Evolutionary conservation across 2,113 vertebrate species (phyloP), one percentile per base, ranked within the genome.

Genomic region (Toxotes jaculatrix): DNA sequence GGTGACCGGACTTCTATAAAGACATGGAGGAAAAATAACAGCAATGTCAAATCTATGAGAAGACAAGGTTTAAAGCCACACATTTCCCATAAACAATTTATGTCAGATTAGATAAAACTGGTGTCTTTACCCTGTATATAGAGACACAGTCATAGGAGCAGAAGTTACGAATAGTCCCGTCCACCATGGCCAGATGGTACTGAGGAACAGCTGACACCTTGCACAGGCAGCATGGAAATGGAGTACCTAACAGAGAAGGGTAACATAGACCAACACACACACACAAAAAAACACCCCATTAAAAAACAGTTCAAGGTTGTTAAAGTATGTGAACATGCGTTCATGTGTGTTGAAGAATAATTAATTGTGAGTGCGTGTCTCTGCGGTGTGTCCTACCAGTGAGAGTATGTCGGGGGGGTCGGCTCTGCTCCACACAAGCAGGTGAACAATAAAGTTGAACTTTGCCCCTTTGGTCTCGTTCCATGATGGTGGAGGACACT

Each of bases 131-230:
- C 97, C 98, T 97, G 91, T 96, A 99, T 80, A 92, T 95, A 49
- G 93, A 91, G 34, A 99, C 97, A 86, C 98, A 99, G 64, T 91
- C 96, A 85, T 97, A 97, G 88, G 96, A 97, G 94, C 98, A 99
- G 93, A 99, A 99, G 91, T 99, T 99, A 17, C 98, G 96, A 80
- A 99, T 99, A 88, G 96, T 97, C 81, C 98, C 98, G 56, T 99
- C 98, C 74, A 97, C 97, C 97, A 98, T 99, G 74, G 97, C 97
- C 92, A 99, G 93, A 87, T 99, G 98, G 93, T 98, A 99, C 93
- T 99, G 97, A 90, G 98, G 97, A 88, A 97, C 94, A 31, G 97
- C 95, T 40, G 95, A 93, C 51, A 94, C 96, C 90, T 97, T 97
- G 93, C 98, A 99, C 91, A 95, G 95, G 90, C 96, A 96, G 93